A percentile compares a stretch with the other conserved stretches of the same genome.
phyloP scores from a whole-genome alignment of 1,140 invertebrate species.

The Papilio dardanus region DNA sequence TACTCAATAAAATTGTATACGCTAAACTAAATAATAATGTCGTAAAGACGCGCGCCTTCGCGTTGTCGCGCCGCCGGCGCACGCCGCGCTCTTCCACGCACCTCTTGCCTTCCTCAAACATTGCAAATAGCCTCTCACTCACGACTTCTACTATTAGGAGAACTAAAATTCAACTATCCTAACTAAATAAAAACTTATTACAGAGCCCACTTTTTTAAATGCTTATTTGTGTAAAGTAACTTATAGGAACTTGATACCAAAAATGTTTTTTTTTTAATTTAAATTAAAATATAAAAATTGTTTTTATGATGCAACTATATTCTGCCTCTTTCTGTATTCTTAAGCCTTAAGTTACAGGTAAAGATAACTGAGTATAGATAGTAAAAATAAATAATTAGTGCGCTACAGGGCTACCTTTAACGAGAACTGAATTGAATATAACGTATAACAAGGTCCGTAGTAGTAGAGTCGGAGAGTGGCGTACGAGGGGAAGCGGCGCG shows the following conservation, averaged over 20 bases:
- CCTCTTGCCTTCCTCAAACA: not conserved
- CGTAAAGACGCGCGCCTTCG: constrained; percentile 77
- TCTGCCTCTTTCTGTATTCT: too few species aligned
- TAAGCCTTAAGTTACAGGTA: too few species aligned
- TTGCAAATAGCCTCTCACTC: not conserved
- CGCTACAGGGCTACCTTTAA: too few species aligned
- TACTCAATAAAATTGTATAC: constrained; percentile 62
- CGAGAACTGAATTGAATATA: too few species aligned
- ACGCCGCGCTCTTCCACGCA: constrained; percentile 43
- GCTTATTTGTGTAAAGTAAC: not conserved
- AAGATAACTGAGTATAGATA: too few species aligned
- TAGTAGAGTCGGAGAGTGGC: not conserved
- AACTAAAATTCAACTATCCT: not conserved
- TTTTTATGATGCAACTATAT: too few species aligned
- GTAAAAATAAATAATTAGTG: too few species aligned
- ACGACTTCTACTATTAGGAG: not conserved
- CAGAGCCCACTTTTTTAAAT: not conserved
- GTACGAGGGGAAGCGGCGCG: constrained; percentile 45
- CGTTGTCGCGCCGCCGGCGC: constrained; percentile 55
- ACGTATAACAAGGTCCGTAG: not conserved
- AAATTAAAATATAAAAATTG: too few species aligned
- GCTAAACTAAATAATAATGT: constrained; percentile 78
- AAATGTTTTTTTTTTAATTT: too few species aligned
- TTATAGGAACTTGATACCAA: not conserved
- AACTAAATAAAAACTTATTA: not conserved